phyloP scores from a whole-genome alignment of 1,140 invertebrate species.

The Caenorhabditis tropicalis region DNA sequence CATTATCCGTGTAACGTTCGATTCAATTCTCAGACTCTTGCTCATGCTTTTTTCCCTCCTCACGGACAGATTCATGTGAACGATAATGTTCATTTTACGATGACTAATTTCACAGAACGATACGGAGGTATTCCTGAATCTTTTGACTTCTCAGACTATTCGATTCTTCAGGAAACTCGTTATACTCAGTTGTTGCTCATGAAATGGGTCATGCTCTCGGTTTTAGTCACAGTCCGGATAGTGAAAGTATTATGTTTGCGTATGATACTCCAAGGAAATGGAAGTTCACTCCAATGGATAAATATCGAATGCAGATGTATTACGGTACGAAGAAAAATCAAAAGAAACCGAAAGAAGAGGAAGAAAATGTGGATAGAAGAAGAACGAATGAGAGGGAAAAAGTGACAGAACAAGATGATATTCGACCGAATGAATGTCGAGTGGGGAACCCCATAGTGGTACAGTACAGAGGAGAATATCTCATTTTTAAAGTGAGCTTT shows the following conservation, averaged over 20 bases:
- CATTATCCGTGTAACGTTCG: not conserved
- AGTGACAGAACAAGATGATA: not conserved
- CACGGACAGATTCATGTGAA: slow-evolving; percentile 8
- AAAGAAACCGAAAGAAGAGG: not conserved
- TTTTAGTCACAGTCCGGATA: slow-evolving; percentile 19
- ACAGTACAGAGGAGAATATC: slow-evolving; percentile 18
- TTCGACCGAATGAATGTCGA: slow-evolving; percentile 26
- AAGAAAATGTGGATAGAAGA: not conserved
- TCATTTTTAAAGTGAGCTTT: not conserved
- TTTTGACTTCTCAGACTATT: too few relatives aligned
- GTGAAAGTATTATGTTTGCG: slow-evolving; percentile 10
- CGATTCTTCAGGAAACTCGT: not conserved
- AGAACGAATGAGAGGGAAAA: not conserved
- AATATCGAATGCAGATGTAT: not conserved
- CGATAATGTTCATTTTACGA: slow-evolving; percentile 4
- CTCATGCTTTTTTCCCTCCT: not conserved
- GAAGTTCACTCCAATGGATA: slow-evolving; percentile 17
- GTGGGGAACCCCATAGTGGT: not conserved
- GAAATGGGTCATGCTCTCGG: slow-evolving; percentile 25
- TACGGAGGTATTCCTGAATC: not conserved
- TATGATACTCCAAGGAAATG: not conserved
- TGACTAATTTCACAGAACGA: slow-evolving; percentile 2
- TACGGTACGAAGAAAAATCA: not conserved
- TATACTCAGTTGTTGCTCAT: not conserved
- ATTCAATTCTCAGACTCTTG: not conserved